Percentiles rank a stretch among this genome's conserved stretches.
phyloP scores from a whole-genome alignment of 1,140 invertebrate genomes.

The Amyelois transitella region DNA sequence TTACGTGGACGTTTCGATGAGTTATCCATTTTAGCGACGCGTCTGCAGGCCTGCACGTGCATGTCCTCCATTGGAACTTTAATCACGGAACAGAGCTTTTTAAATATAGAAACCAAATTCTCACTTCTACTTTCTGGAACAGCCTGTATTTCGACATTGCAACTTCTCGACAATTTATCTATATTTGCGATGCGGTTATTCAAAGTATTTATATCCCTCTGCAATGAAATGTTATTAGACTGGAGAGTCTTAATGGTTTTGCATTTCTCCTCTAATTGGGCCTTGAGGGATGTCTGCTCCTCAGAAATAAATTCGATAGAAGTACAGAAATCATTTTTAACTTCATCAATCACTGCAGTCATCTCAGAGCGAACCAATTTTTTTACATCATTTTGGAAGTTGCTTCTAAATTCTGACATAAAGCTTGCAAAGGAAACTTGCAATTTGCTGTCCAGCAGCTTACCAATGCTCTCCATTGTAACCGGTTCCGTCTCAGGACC shows the following conservation, averaged over 20 bases:
- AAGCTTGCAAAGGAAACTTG: not conserved
- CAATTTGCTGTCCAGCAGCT: not conserved
- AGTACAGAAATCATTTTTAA: not conserved
- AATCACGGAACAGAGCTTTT: not conserved
- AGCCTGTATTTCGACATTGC: slow-evolving; percentile 2
- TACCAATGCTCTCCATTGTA: not conserved
- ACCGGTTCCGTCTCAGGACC: not conserved
- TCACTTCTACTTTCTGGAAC: not conserved
- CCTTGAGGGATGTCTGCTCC: not conserved
- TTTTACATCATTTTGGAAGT: not conserved
- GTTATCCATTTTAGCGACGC: slow-evolving; percentile 5
- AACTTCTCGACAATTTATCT: not conserved
- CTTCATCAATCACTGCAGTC: not conserved
- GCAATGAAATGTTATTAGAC: not conserved
- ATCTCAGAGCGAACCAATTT: not conserved
- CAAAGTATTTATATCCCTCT: not conserved
- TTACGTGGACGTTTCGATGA: not conserved
- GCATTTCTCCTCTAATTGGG: not conserved
- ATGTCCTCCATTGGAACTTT: not conserved
- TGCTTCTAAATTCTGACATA: not conserved
- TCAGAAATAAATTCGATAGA: not conserved
- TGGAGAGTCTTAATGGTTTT: not conserved
- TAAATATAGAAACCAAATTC: not conserved
- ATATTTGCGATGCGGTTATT: not conserved
- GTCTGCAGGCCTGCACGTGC: not conserved